Evolutionary conservation across 2,797 vertebrate species (phyloP).

Genomic region (Taeniopygia guttata): DNA sequence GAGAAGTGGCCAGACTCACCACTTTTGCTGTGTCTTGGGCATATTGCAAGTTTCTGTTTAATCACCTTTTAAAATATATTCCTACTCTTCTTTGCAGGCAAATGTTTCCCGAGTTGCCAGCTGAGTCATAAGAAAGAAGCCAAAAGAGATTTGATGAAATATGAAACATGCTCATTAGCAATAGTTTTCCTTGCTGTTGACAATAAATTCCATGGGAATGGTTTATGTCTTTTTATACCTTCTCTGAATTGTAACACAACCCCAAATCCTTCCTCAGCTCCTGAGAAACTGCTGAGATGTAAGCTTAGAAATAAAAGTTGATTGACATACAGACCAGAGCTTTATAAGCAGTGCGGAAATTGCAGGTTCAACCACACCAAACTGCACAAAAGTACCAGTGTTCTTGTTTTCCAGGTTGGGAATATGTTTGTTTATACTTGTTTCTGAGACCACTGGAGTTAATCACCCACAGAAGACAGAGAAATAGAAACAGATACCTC

Average conservation of each 20-base stretch:
- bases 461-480: slow-evolving; percentile 30
- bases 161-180: slow-evolving; percentile 64
- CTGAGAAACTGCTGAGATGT: slow-evolving; percentile 67
- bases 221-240: slow-evolving; percentile 70
- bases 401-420: not conserved
- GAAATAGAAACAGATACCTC: slow-evolving; percentile 11
- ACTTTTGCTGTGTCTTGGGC: not conserved
- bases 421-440: slow-evolving; percentile 26
- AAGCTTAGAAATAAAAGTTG: slow-evolving; percentile 70
- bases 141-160: slow-evolving; percentile 68
- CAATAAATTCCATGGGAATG: slow-evolving; percentile 66
- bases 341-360: slow-evolving; percentile 36
- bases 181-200: slow-evolving; percentile 68
- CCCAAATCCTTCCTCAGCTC: slow-evolving; percentile 17
- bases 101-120: slow-evolving; percentile 48
- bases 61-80: slow-evolving; percentile 24
- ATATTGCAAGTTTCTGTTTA: not conserved
- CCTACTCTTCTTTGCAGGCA: not conserved
- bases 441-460: slow-evolving; percentile 33
- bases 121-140: slow-evolving; percentile 56
- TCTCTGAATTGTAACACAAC: slow-evolving; percentile 53
- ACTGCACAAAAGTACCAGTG: not conserved
- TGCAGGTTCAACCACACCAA: slow-evolving; percentile 39
- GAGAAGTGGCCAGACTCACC: not conserved
- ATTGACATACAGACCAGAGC: slow-evolving; percentile 56